Conservation (phyloP, 2,113 vertebrate genomes). For the Agelaius phoeniceus region DNA sequence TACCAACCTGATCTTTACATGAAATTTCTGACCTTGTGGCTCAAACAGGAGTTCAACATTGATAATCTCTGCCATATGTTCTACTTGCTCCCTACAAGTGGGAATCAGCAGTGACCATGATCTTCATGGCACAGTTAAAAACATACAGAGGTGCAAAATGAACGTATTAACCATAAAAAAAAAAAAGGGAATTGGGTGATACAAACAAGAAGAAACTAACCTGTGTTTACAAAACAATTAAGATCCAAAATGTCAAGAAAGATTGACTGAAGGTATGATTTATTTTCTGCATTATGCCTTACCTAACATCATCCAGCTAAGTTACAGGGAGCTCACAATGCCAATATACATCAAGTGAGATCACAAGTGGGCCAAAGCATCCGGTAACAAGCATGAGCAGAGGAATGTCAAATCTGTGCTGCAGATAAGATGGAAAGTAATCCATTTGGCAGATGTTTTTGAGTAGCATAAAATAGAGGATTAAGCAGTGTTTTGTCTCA, state of each 20-base stretch:
- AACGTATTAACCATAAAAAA: not conserved
- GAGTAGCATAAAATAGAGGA: not conserved
- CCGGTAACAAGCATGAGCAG: not conserved
- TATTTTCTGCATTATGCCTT: conserved; percentile 20
- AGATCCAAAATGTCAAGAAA: not conserved
- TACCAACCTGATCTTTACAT: not conserved
- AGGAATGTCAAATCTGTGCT: conserved; percentile 31
- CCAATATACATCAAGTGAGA: not conserved
- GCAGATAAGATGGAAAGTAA: conserved; percentile 33
- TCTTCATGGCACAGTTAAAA: not conserved
- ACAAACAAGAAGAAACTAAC: not conserved
- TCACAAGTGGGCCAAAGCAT: not conserved
- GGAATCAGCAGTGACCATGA: not conserved
- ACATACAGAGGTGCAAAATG: not conserved
- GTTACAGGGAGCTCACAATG: not conserved
- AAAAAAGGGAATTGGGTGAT: no score
- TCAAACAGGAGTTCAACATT: not conserved
- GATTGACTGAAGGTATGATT: not conserved
- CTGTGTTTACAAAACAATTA: not conserved
- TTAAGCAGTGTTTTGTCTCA: conserved; percentile 1
- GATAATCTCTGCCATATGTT: not conserved
- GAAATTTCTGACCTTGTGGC: not conserved
- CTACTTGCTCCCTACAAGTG: not conserved
- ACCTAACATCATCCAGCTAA: conserved; percentile 1
- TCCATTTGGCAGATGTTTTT: not conserved